Evolutionary conservation across 2,797 vertebrate species (phyloP).

Genomic region (Peromyscus nudipes): DNA sequence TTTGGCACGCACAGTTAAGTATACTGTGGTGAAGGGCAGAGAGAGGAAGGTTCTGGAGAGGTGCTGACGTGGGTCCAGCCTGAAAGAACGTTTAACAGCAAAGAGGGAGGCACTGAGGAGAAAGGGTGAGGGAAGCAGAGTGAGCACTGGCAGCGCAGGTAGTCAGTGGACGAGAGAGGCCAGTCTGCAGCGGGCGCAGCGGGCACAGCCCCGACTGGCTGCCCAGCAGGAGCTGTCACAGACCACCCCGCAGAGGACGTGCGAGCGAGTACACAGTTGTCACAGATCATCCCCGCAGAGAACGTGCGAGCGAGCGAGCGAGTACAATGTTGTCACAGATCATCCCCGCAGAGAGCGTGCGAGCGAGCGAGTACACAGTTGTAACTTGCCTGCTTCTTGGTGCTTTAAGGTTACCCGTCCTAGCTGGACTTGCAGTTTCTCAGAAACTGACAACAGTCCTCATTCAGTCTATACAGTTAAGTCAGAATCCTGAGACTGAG

Average conservation of each 20-base stretch:
- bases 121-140: neutral
- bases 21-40: neutral
- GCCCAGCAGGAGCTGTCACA: neutral
- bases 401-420: neutral
- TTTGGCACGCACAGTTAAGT: neutral
- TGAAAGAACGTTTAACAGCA: neutral
- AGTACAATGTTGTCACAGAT: constrained; percentile 9
- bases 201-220: neutral
- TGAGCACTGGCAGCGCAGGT: neutral
- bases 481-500: constrained; percentile 7
- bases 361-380: neutral
- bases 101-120: neutral
- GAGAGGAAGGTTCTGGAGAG: neutral
- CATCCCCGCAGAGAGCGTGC: neutral
- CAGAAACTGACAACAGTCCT: neutral
- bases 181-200: neutral
- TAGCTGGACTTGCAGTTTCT: neutral
- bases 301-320: too few species aligned
- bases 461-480: neutral
- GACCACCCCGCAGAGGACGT: neutral
- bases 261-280: neutral
- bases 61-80: neutral
- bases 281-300: too few species aligned
- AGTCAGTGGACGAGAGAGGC: neutral
- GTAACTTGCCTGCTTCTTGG: neutral